phyloP scores from a whole-genome alignment of 35 echinoderm and acorn worm species.

The Ophiothrix spiculata region DNA sequence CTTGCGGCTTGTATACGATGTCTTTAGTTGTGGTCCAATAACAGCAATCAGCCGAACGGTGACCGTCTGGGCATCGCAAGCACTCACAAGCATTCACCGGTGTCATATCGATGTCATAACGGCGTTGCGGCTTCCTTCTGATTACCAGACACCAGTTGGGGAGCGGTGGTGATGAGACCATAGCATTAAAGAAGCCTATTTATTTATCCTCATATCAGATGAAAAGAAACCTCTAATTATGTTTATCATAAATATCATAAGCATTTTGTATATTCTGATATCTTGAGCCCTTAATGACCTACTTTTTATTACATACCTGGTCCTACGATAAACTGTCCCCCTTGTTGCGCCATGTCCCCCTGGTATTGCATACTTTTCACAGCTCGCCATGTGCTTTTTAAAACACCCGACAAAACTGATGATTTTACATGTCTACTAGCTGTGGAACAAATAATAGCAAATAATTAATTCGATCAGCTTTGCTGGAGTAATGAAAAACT shows the following conservation, averaged over 20 bases:
- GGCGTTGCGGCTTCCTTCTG: no score
- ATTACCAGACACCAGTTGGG: no score
- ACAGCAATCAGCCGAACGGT: no score
- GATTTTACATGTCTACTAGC: neutral
- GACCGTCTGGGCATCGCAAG: no score
- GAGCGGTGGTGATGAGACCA: no score
- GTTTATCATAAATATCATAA: neutral
- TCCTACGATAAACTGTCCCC: neutral
- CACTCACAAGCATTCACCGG: no score
- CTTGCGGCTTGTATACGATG: no score
- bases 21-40: no score
- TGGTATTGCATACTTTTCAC: neutral
- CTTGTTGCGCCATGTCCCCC: neutral
- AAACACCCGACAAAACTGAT: neutral
- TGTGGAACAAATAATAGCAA: neutral
- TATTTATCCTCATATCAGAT: neutral
- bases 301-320: neutral
- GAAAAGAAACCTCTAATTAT: neutral
- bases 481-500: neutral
- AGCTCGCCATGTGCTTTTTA: constrained; percentile 1
- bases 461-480: neutral
- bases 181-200: neutral
- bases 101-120: no score
- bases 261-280: neutral
- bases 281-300: neutral